Conservation (phyloP, 1,140 invertebrate genomes). For the Pachyrhynchus sulphureomaculatus region DNA sequence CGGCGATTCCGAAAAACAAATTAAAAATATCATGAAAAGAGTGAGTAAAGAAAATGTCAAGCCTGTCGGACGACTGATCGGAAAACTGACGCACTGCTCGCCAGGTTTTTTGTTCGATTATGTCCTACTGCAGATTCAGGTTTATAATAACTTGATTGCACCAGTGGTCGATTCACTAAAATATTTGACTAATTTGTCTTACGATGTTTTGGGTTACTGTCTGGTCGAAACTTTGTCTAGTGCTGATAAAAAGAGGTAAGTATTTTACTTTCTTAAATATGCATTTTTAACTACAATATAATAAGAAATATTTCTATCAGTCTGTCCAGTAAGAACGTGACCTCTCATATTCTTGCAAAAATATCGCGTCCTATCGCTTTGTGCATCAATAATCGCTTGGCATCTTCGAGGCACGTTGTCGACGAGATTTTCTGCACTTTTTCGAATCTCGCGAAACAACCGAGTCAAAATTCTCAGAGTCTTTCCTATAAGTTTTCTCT, state of each 20-base stretch:
- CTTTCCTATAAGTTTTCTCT: too few species aligned
- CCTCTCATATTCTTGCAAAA: too few species aligned
- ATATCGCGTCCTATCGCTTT: too few species aligned
- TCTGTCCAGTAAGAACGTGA: too few species aligned
- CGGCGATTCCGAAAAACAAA: conserved; percentile 85
- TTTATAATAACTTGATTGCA: conserved; percentile 95
- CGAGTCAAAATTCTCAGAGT: too few species aligned
- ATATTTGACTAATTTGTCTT: conserved; percentile 92
- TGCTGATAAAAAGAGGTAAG: conserved; percentile 62
- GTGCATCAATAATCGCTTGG: too few species aligned
- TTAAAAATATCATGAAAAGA: conserved; percentile 96
- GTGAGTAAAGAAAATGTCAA: conserved; percentile 99
- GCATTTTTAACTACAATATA: not conserved
- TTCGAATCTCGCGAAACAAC: too few species aligned
- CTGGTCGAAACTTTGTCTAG: conserved; percentile 87
- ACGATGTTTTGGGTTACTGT: conserved; percentile 95
- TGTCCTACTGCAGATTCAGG: conserved; percentile 92
- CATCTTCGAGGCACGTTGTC: too few species aligned
- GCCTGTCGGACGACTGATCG: conserved; percentile 90
- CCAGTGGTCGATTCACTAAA: conserved; percentile 98
- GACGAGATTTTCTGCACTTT: too few species aligned
- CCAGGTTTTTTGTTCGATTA: conserved; percentile 97
- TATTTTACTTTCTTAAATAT: not conserved
- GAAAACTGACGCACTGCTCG: conserved; percentile 94
- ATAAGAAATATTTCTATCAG: too few species aligned